Evolutionary conservation across 2,888 invertebrate genomes (phyloP).

Genomic region (Eupithecia dodoneata): DNA sequence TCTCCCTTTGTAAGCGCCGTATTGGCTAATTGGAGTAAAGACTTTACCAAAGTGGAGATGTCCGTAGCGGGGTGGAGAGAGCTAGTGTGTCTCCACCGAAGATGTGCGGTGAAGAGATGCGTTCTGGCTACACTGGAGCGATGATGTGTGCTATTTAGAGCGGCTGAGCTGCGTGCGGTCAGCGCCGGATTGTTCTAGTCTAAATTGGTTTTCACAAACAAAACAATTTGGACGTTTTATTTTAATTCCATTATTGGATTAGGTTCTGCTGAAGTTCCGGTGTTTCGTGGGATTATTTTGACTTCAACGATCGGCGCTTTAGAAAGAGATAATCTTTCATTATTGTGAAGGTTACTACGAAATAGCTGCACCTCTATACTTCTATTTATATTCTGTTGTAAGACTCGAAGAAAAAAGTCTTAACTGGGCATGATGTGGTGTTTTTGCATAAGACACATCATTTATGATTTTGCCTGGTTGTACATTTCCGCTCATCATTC

Average conservation of each 20-base stretch:
- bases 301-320: constrained; percentile 1
- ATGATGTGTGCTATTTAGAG: too few relatives aligned
- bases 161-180: too few relatives aligned
- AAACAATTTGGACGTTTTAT: background rate
- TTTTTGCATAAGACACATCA: background rate
- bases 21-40: too few relatives aligned
- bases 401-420: background rate
- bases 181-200: too few relatives aligned
- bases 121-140: too few relatives aligned
- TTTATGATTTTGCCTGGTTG: background rate
- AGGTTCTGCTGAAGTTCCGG: background rate
- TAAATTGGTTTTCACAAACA: background rate
- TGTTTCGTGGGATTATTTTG: constrained; percentile 11
- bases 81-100: too few relatives aligned
- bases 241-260: constrained; percentile 18
- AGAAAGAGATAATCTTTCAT: constrained; percentile 27
- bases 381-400: background rate
- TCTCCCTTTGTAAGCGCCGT: too few relatives aligned
- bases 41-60: too few relatives aligned
- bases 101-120: too few relatives aligned
- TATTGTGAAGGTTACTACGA: constrained; percentile 14
- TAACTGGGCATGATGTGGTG: background rate
- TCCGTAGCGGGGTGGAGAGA: too few relatives aligned
- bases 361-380: too few relatives aligned
- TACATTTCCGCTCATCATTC: background rate